Conservation (phyloP, 2,113 vertebrate genomes). For the Callorhinus ursinus region DNA sequence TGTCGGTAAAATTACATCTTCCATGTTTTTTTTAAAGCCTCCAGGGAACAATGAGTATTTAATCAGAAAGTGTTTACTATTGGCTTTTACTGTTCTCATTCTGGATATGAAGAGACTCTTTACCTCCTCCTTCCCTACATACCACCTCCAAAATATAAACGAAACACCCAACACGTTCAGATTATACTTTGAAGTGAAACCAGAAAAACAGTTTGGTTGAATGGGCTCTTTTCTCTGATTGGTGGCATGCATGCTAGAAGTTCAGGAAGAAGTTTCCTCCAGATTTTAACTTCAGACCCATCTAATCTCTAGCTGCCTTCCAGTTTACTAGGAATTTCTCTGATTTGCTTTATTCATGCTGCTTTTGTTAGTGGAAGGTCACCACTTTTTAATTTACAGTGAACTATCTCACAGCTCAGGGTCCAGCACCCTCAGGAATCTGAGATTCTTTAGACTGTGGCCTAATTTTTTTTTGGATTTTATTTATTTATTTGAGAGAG, state of each 20-base stretch:
- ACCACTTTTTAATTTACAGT: not conserved
- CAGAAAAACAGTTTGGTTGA: not conserved
- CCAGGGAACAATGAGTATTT: not conserved
- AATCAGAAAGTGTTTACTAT: not conserved
- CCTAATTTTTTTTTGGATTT: not conserved
- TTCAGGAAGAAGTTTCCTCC: conserved; percentile 19
- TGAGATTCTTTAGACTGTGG: not conserved
- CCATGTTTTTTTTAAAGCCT: not conserved
- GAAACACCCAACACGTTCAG: not conserved
- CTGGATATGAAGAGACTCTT: not conserved
- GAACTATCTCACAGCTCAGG: not conserved
- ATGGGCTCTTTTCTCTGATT: not conserved
- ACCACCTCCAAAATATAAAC: not conserved
- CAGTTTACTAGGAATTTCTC: not conserved
- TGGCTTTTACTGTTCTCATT: not conserved
- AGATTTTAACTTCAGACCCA: not conserved
- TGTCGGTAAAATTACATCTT: not conserved
- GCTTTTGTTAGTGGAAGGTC: not conserved
- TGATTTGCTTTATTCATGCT: not conserved
- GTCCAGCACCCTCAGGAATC: not conserved
- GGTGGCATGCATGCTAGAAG: not conserved
- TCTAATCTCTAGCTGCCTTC: not conserved
- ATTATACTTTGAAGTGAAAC: conserved; percentile 16
- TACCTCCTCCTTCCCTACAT: not conserved
- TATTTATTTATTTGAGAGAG: not conserved